Base-by-base conservation (phyloP, 2,888 invertebrate species). In the Yponomeuta plumbellus region DNA sequence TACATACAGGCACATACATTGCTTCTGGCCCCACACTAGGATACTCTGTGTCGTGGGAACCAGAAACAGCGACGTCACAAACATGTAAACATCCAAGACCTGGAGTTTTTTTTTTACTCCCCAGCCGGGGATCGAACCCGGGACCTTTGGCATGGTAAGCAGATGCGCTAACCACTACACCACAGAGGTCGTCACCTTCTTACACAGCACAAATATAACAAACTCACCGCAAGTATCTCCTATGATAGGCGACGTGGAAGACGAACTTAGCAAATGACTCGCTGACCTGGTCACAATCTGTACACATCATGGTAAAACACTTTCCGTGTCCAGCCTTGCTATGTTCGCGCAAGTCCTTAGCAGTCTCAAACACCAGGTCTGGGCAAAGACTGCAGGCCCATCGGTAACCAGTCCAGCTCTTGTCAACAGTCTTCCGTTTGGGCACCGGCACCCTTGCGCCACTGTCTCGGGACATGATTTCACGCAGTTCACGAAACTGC, bases 221-320 rank as follows among this genome's bases (percentile, higher is more conserved):
- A 6, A 44, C 65, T 57, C 34, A 92, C 74, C 91, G 90, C 61
- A 92, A 79, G 69, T 88, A 86, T 40, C 85, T 84, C 71, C 91
- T 84, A 75, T 93, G 93, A 23, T 88, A 80, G 69, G 86, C 84
- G 0, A 92, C 91, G 72, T 93, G 93, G 11, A 88, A 85, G n/a
- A 93, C 76, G 73, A 93, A 93, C 44, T 91, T 90, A 70, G 86
- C 86, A 76, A 92, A 92, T 74, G 92, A 92, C 65, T 90, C 86
- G 71, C 92, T 92, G 11, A 92, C 85, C 83, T 93, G 93, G 57
- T 91, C 91, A 71, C 93, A 93, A 73, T 92, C 91, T 40, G 88
- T 89, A 74, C 93, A 93, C 75, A 91, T 86, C 73, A 92, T 93
- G 69, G 90, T 88, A 1, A 91, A 81, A 58, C 86, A 79, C 70